Conservation (phyloP, 2,888 invertebrate species). For the Tyria jacobaeae region DNA sequence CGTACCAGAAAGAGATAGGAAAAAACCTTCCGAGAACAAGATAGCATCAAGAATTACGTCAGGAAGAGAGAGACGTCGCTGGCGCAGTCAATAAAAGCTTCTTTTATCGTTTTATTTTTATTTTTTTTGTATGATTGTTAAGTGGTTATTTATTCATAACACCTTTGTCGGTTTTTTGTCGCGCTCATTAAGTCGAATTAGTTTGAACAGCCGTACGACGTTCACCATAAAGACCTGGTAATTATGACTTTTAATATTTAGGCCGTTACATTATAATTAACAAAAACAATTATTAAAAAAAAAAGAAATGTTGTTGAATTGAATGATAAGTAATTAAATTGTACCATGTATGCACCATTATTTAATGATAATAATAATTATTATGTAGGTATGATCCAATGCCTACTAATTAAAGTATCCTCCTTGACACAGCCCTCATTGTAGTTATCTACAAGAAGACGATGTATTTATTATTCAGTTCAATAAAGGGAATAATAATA, state of each 20-base stretch:
- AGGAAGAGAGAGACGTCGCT: conserved; percentile 75
- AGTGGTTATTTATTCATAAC: conserved; percentile 82
- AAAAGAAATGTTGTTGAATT: conserved; percentile 17
- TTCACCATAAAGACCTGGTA: conserved; percentile 43
- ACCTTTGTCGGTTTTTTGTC: conserved; percentile 81
- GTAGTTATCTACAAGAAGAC: no score
- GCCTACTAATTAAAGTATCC: no score
- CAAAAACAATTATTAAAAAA: conserved; percentile 21
- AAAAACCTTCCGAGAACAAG: conserved; percentile 79
- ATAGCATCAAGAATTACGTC: conserved; percentile 78
- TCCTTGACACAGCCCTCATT: no score
- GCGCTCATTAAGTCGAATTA: conserved; percentile 76
- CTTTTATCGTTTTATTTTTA: conserved; percentile 42
- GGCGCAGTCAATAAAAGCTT: conserved; percentile 76
- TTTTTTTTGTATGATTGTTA: conserved; percentile 64
- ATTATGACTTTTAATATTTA: conserved; percentile 48
- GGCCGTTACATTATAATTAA: conserved; percentile 38
- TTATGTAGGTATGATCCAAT: no score
- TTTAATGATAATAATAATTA: no score
- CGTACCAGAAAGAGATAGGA: conserved; percentile 54
- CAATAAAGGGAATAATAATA: no score
- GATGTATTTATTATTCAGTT: no score
- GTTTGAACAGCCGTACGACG: conserved; percentile 61
- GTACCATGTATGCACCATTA: not conserved
- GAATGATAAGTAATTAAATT: conserved; percentile 2